Percentiles rank a stretch among this genome's conserved stretches.
Evolutionary conservation across 2,113 vertebrate genomes (phyloP).

Genomic region (Eolophus roseicapilla): DNA sequence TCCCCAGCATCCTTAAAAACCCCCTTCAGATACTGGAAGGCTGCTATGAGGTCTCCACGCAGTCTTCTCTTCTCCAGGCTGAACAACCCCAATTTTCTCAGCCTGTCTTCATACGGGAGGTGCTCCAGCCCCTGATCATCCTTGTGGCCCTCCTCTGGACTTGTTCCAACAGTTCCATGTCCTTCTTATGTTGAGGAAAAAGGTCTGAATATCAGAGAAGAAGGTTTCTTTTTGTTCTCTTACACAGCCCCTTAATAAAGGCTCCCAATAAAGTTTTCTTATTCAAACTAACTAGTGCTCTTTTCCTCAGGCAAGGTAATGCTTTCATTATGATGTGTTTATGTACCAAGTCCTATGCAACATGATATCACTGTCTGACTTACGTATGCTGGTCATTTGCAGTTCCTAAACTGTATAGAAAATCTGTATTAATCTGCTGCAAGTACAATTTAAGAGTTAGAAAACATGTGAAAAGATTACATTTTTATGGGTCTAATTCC

Average conservation of each 20-base stretch:
- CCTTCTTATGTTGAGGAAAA: not conserved
- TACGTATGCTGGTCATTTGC: not conserved
- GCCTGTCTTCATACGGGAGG: too few species aligned
- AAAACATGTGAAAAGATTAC: not conserved
- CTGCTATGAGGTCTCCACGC: too few species aligned
- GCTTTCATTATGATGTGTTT: not conserved
- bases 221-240: not conserved
- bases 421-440: not conserved
- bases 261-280: not conserved
- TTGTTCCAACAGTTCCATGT: too few species aligned
- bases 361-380: not conserved
- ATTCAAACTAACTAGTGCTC: not conserved
- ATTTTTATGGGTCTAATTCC: rapidly evolving
- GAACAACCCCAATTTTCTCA: too few species aligned
- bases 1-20: too few species aligned
- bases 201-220: not conserved
- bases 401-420: not conserved
- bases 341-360: not conserved
- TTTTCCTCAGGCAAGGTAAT: not conserved
- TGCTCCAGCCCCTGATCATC: too few species aligned
- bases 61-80: too few species aligned
- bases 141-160: too few species aligned
- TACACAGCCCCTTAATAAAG: not conserved
- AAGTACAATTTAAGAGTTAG: not conserved
- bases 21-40: too few species aligned